Base-by-base conservation (phyloP, 2,888 invertebrate genomes). In the Cataglyphis altisquamis region DNA sequence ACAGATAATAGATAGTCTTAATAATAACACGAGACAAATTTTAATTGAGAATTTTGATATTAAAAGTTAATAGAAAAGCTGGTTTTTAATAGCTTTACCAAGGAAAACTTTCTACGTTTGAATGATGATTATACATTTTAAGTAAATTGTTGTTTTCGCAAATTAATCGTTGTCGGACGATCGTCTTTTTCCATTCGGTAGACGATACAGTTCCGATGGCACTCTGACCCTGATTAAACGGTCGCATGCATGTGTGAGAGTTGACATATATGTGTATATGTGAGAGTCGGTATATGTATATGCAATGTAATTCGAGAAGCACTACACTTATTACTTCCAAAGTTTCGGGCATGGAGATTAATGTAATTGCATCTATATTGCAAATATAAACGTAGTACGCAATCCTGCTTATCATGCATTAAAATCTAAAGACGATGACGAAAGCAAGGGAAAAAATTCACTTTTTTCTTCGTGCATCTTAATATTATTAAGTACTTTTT, bases 181-280 rank as follows among this genome's bases (percentile, higher is more conserved):
- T 57, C 39, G 25, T 36, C 21, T 45, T 70, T 52, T 72, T 84
- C 29, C 29, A 64, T 10, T 45, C 84, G 48, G 62, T 84, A 63
- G 75, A 72, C 83, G 87, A 90, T 86, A 90, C 82, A 85, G 75
- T 82, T 84, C 82, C 85, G 87, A 90, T 90, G 87, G 74, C 90
- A 89, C 81, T 87, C 62, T 90, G 90, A 90, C 90, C 89, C 89
- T 85, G 90, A 89, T 89, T 83, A 64, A 84, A 68, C 62, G 36
- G 55, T 66, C 45, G 15, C 36, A 55, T 41, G 67, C 41, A 15
- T 21, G 39, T 15, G 60, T 21, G 32, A 25, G 8, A 32, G 60
- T 66, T 32, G 5, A 18, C 21, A 25, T 15, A 15, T 25, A 25
- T 10, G 21, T 18, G 25, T 21, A 21, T 18, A 15, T 15, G 39